Conservation (phyloP, 2,797 vertebrate genomes). For the Enteromius afrohamiltoni region DNA sequence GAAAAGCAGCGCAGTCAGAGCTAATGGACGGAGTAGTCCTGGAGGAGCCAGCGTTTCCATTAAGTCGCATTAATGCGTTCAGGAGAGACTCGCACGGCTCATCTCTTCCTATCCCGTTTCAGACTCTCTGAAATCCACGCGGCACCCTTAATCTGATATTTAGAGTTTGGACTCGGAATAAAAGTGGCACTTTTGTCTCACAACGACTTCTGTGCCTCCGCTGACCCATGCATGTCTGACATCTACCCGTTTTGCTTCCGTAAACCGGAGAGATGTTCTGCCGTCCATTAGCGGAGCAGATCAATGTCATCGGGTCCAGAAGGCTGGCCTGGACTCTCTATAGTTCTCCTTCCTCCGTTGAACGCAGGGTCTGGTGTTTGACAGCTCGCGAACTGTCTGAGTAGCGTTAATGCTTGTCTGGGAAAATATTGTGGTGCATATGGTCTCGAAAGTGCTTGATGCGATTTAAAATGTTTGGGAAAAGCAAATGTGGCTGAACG, state of each 20-base stretch:
- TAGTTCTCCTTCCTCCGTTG: neutral
- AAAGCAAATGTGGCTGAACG: slow-evolving; percentile 10
- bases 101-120: slow-evolving; percentile 78
- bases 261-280: slow-evolving; percentile 25
- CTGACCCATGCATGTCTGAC: slow-evolving; percentile 36
- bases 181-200: slow-evolving; percentile 34
- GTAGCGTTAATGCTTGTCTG: neutral
- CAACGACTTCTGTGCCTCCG: neutral
- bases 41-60: slow-evolving; percentile 81
- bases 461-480: slow-evolving; percentile 1
- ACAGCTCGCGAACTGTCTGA: slow-evolving; percentile 3
- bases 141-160: slow-evolving; percentile 27
- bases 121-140: slow-evolving; percentile 63
- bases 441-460: slow-evolving; percentile 6
- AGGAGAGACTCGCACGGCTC: slow-evolving; percentile 73
- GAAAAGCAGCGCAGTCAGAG: slow-evolving; percentile 69
- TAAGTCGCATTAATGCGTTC: slow-evolving; percentile 81
- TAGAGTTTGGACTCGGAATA: neutral
- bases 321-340: slow-evolving; percentile 32
- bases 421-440: slow-evolving; percentile 7
- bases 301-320: slow-evolving; percentile 48
- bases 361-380: neutral
- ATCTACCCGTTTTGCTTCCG: slow-evolving; percentile 45
- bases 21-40: slow-evolving; percentile 79
- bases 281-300: slow-evolving; percentile 53